These are phyloP conservation scores for Dysidea cf. avara DNA, from an alignment of 37 sponge, comb jelly and placozoan species.

Conservation along the genomic window DNA sequence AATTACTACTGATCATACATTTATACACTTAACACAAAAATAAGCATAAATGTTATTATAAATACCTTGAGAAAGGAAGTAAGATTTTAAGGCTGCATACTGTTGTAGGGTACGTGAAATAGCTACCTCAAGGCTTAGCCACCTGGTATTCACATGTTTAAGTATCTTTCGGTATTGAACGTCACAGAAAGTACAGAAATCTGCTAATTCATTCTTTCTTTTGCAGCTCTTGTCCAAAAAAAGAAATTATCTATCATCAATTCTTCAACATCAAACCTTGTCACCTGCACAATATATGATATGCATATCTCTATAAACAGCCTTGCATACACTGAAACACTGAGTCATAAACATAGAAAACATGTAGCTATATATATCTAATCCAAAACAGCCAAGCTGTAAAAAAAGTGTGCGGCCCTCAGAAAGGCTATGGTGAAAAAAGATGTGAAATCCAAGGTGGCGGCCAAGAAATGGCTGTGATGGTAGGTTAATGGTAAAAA, in stretches of 20 bases:
- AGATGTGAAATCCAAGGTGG: too few species aligned
- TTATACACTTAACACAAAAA: too few species aligned
- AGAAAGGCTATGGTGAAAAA: too few species aligned
- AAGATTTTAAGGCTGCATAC: constrained; percentile 28
- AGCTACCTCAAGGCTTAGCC: constrained; percentile 43
- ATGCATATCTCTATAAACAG: too few species aligned
- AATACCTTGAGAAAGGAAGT: constrained; percentile 29
- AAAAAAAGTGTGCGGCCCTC: too few species aligned
- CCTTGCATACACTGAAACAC: too few species aligned
- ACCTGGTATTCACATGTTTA: constrained; percentile 45
- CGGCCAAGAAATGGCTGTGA: too few species aligned
- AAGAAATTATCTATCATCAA: constrained; percentile 40
- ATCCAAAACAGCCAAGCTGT: too few species aligned
- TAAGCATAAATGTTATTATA: constrained; percentile 21
- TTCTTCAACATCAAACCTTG: constrained; percentile 44
- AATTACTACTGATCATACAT: not conserved
- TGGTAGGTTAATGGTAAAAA: too few species aligned
- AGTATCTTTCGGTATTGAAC: constrained; percentile 22
- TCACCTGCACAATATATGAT: too few species aligned
- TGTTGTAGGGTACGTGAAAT: constrained; percentile 35
- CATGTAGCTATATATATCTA: too few species aligned
- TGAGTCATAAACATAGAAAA: too few species aligned
- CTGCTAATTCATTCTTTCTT: constrained; percentile 31
- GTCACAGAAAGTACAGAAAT: constrained; percentile 45
- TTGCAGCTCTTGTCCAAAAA: constrained; percentile 53